Percentiles rank a stretch among this genome's conserved stretches.
phyloP scores from a whole-genome alignment of 2,888 invertebrate genomes.

The Rhagium mordax region DNA sequence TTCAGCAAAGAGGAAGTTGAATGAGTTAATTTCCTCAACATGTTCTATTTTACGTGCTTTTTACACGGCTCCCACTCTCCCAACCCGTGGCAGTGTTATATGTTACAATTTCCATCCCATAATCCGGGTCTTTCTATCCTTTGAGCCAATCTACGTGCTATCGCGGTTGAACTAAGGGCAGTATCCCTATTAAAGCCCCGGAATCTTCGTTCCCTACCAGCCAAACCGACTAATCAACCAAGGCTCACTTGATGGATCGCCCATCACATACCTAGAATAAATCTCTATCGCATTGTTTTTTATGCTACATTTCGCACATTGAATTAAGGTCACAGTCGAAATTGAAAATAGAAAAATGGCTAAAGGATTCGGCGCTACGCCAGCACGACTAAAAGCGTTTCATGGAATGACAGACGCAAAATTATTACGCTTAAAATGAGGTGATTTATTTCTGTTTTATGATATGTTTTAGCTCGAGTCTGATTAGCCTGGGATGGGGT shows the following conservation, averaged over 20 bases:
- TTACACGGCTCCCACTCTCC: constrained; percentile 43
- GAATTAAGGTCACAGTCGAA: constrained; percentile 22
- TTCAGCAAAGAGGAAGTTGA: constrained; percentile 10
- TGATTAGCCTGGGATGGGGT: neutral
- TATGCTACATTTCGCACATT: constrained; percentile 22
- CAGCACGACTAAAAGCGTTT: constrained; percentile 29
- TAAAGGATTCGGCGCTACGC: constrained; percentile 15
- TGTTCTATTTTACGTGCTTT: constrained; percentile 59
- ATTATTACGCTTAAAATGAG: constrained; percentile 7
- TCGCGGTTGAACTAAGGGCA: constrained; percentile 53
- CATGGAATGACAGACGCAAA: constrained; percentile 16
- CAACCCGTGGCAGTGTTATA: constrained; percentile 56
- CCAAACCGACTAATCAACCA: constrained; percentile 44
- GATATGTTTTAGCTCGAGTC: neutral
- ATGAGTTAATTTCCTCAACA: constrained; percentile 59
- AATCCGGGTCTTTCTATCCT: constrained; percentile 56
- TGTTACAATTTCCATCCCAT: constrained; percentile 60
- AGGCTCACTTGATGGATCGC: constrained; percentile 39
- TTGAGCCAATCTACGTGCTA: constrained; percentile 56
- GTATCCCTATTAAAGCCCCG: constrained; percentile 36
- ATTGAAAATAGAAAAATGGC: constrained; percentile 32
- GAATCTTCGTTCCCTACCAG: constrained; percentile 35
- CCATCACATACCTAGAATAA: constrained; percentile 30
- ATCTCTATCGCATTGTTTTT: constrained; percentile 31
- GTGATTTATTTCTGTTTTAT: constrained; percentile 7